Evolutionary conservation across 2,888 invertebrate genomes (phyloP).

Genomic region (Drosophila anomalata): DNA sequence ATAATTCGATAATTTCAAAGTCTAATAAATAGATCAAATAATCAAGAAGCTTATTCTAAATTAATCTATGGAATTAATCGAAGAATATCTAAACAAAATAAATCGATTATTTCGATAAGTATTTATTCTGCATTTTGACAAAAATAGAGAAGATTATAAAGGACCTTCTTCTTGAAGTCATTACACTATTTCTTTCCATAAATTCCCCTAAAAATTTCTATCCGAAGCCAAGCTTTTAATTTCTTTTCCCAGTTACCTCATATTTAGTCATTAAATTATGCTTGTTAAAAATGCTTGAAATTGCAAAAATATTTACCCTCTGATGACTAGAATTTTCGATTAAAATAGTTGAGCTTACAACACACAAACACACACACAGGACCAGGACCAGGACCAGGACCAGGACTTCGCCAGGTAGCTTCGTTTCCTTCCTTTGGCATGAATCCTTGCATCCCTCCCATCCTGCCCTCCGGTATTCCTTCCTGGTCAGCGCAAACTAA

Average conservation of each 20-base stretch:
- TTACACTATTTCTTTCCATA: too few relatives aligned
- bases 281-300: conserved; percentile 50
- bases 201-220: neutral
- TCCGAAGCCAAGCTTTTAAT: neutral
- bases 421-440: neutral
- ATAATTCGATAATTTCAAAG: too few relatives aligned
- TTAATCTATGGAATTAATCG: too few relatives aligned
- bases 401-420: too few relatives aligned
- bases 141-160: too few relatives aligned
- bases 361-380: conserved; percentile 1
- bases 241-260: neutral
- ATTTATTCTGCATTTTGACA: too few relatives aligned
- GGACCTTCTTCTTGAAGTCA: too few relatives aligned
- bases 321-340: conserved; percentile 65
- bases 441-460: conserved; percentile 9
- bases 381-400: too few relatives aligned
- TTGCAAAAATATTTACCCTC: conserved; percentile 56
- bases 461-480: conserved; percentile 34
- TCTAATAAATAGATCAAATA: too few relatives aligned
- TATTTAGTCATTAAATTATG: conserved; percentile 50
- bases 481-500: conserved; percentile 69
- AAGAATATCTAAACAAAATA: too few relatives aligned
- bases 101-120: too few relatives aligned
- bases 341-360: conserved; percentile 58
- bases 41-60: too few relatives aligned